phyloP scores from a whole-genome alignment of 2,113 vertebrate genomes.

The Reinhardtius hippoglossoides region DNA sequence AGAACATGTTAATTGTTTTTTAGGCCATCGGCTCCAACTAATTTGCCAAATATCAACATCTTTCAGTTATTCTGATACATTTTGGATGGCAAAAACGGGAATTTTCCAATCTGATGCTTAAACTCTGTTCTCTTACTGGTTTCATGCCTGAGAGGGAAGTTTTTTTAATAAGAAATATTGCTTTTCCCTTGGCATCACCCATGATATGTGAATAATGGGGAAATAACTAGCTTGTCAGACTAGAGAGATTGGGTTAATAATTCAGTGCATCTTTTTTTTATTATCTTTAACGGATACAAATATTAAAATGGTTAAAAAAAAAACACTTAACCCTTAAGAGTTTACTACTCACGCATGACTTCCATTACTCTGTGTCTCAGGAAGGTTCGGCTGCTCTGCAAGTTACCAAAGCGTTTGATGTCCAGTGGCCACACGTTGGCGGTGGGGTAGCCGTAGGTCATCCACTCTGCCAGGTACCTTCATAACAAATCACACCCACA shows the following conservation, averaged over 20 bases:
- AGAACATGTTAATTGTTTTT: too few relatives aligned
- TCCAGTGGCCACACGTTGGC: conserved; percentile 95
- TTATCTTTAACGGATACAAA: not conserved
- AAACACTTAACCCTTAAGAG: not conserved
- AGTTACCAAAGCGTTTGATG: conserved; percentile 93
- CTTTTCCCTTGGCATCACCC: not conserved
- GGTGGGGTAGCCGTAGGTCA: conserved; percentile 92
- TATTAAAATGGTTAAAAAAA: not conserved
- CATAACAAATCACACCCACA: not conserved
- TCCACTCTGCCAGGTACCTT: conserved; percentile 97
- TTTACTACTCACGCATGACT: conserved; percentile 94
- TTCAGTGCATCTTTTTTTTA: not conserved
- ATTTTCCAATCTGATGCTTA: not conserved
- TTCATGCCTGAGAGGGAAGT: not conserved
- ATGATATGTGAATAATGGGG: not conserved
- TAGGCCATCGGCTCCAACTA: too few relatives aligned
- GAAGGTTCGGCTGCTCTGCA: conserved; percentile 98
- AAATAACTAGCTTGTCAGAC: not conserved
- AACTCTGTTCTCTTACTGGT: not conserved
- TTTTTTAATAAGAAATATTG: not conserved
- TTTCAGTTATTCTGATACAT: not conserved
- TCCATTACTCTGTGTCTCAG: conserved; percentile 98
- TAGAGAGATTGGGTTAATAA: not conserved
- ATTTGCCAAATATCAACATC: not conserved
- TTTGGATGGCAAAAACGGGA: too few relatives aligned